phyloP scores from a whole-genome alignment of 1,140 invertebrate species.

The Wasmannia auropunctata region DNA sequence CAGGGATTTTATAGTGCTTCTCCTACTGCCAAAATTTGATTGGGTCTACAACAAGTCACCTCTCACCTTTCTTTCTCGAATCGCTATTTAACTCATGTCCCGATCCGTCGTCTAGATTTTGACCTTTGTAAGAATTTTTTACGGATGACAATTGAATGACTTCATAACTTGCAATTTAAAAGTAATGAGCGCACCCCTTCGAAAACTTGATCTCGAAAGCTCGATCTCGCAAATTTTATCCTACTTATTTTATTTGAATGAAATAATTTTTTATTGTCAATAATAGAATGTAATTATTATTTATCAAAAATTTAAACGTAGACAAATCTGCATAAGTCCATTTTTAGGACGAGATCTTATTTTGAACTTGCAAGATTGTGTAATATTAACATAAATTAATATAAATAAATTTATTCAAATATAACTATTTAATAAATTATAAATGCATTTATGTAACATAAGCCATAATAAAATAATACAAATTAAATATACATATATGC shows the following conservation, averaged over 20 bases:
- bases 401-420: not conserved
- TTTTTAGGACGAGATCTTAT: not conserved
- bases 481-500: not conserved
- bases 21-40: constrained; percentile 74
- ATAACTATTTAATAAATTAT: not conserved
- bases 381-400: not conserved
- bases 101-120: not conserved
- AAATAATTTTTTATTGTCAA: not conserved
- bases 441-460: not conserved
- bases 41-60: constrained; percentile 56
- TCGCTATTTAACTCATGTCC: constrained; percentile 4
- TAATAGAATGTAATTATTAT: not conserved
- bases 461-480: not conserved
- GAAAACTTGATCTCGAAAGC: not conserved
- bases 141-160: not conserved
- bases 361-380: not conserved
- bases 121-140: constrained; percentile 49
- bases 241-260: not conserved
- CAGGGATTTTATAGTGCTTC: constrained; percentile 73
- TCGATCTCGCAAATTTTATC: not conserved
- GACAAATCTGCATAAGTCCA: not conserved
- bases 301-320: not conserved
- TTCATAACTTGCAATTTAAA: not conserved
- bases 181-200: not conserved
- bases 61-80: constrained; percentile 71